A percentile compares a stretch with the other conserved stretches of the same genome.
These are phyloP conservation scores for Hemistola chrysoprasaria DNA, from an alignment of 2,888 invertebrate genomes.

Conservation along the genomic window DNA sequence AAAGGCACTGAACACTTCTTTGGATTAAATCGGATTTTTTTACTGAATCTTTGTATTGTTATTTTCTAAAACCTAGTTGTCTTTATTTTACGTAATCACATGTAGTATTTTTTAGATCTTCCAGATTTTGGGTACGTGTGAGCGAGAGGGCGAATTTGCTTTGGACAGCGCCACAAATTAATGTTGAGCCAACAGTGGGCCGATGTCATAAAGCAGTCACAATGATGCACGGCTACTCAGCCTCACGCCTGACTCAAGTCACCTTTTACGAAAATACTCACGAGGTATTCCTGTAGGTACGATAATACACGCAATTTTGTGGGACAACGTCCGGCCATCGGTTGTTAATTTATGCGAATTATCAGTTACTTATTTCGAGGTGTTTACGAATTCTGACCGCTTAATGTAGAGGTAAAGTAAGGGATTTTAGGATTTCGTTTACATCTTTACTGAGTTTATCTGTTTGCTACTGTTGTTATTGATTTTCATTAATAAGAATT, in stretches of 20 bases:
- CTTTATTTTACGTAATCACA: no score
- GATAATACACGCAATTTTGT: slow-evolving; percentile 36
- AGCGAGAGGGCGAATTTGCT: no score
- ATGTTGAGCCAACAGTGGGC: slow-evolving; percentile 9
- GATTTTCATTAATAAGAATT: no score
- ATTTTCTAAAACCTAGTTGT: no score
- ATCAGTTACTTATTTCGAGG: slow-evolving; percentile 44
- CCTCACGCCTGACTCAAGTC: slow-evolving; percentile 9
- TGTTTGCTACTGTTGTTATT: no score
- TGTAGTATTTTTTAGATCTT: no score
- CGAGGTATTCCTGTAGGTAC: slow-evolving; percentile 28
- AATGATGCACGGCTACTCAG: slow-evolving; percentile 32
- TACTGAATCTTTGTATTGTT: no score
- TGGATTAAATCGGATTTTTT: no score
- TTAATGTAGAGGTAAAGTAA: slow-evolving; percentile 11
- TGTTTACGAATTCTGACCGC: slow-evolving; percentile 33
- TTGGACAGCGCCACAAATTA: no score
- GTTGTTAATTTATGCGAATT: slow-evolving; percentile 31
- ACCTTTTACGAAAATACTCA: slow-evolving; percentile 50
- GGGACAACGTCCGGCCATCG: slow-evolving; percentile 36
- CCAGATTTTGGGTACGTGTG: no score
- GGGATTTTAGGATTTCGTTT: slow-evolving; percentile 3
- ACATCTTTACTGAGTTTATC: no score
- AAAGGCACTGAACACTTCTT: no score
- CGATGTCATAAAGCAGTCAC: slow-evolving; percentile 31